These are phyloP conservation scores for Neoascia interrupta DNA, from an alignment of 2,888 invertebrate genomes.

Conservation along the genomic window DNA sequence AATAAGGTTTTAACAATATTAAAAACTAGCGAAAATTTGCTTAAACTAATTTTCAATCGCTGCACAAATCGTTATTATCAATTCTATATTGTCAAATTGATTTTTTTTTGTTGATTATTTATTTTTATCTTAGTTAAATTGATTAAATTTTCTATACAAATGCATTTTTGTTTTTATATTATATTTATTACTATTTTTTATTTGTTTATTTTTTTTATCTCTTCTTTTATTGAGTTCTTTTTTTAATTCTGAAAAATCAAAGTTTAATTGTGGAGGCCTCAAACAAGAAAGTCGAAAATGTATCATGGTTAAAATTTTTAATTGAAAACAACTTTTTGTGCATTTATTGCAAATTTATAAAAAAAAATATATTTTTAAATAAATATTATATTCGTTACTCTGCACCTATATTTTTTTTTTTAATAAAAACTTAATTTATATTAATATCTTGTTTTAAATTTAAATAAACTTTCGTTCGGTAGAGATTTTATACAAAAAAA, in stretches of 20 bases:
- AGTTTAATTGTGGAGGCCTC: conserved; percentile 26
- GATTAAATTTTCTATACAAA: conserved; percentile 5
- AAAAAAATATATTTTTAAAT: not conserved
- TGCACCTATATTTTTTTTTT: conserved; percentile 22
- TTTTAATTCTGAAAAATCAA: too few relatives aligned
- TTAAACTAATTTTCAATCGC: too few relatives aligned
- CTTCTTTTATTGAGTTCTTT: not conserved
- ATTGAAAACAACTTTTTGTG: conserved; percentile 80
- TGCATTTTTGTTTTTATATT: too few relatives aligned
- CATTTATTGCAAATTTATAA: conserved; percentile 74
- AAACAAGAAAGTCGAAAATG: conserved; percentile 25
- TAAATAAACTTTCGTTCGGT: conserved; percentile 73
- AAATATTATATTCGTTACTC: conserved; percentile 8
- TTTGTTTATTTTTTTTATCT: not conserved
- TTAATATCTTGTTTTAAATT: conserved; percentile 70
- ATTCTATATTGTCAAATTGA: conserved; percentile 76
- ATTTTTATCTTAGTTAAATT: not conserved
- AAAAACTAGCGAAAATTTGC: too few relatives aligned
- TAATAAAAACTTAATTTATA: conserved; percentile 63
- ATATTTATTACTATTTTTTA: not conserved
- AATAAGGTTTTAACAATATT: too few relatives aligned
- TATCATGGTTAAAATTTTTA: conserved; percentile 30
- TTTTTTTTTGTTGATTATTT: not conserved
- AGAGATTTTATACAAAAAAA: conserved; percentile 76
- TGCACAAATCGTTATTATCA: conserved; percentile 80